Percentiles rank a stretch among this genome's conserved stretches.
Evolutionary conservation across 1,140 invertebrate species (phyloP).

Genomic region (Arion vulgaris): DNA sequence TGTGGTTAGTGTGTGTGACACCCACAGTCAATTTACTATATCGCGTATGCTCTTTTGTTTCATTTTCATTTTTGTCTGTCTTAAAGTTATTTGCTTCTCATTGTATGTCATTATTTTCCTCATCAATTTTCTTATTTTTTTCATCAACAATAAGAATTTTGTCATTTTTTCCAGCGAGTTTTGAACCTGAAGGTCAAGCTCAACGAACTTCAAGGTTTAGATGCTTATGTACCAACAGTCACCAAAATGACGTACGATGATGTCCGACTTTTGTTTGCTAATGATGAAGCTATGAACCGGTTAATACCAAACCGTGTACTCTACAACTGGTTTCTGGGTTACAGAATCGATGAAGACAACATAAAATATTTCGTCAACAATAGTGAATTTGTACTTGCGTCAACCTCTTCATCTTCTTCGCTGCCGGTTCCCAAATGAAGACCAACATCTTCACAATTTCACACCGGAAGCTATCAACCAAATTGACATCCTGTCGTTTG

Average conservation of each 20-base stretch:
- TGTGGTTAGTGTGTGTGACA: too few relatives aligned
- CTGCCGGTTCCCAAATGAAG: too few relatives aligned
- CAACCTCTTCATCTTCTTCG: background rate
- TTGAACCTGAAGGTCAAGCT: background rate
- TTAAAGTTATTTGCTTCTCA: too few relatives aligned
- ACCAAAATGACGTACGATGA: background rate
- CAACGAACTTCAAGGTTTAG: background rate
- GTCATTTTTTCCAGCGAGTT: conserved; percentile 4
- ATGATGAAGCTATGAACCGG: background rate
- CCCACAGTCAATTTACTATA: too few relatives aligned
- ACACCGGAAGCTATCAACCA: background rate
- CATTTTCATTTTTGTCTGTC: too few relatives aligned
- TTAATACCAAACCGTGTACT: background rate
- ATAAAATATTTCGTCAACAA: background rate
- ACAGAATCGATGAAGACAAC: background rate
- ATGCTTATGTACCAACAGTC: background rate
- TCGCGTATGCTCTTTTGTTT: too few relatives aligned
- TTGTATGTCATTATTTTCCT: too few relatives aligned
- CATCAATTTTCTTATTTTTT: too few relatives aligned
- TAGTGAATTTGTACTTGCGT: background rate
- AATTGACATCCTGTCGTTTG: background rate
- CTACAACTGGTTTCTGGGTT: background rate
- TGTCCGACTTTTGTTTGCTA: background rate
- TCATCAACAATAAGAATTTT: too few relatives aligned
- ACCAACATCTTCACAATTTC: background rate